Conservation (phyloP, 2,888 invertebrate genomes). For the Andrena bicolor region DNA sequence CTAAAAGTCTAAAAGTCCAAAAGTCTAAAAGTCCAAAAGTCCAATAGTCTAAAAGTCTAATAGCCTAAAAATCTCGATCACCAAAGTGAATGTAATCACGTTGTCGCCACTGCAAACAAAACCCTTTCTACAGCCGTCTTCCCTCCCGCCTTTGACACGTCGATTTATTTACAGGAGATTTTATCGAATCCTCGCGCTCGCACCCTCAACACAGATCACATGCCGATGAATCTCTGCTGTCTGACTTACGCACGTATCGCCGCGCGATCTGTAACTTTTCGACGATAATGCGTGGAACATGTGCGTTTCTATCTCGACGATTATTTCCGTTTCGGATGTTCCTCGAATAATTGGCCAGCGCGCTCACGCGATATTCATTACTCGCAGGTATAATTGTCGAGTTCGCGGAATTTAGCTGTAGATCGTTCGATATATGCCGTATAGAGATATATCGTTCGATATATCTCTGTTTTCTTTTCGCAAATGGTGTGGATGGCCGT, state of each 20-base stretch:
- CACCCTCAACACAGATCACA: not conserved
- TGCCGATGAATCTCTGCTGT: not conserved
- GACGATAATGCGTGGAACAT: not conserved
- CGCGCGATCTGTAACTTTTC: conserved; percentile 13
- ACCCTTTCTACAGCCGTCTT: not conserved
- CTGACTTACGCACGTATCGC: not conserved
- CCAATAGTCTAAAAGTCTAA: too few species aligned
- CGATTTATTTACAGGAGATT: not conserved
- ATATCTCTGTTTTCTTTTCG: not conserved
- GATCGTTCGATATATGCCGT: conserved; percentile 11
- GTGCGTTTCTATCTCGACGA: conserved; percentile 28
- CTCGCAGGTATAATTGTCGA: conserved; percentile 13
- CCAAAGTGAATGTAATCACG: not conserved
- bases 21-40: too few species aligned
- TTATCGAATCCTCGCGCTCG: not conserved
- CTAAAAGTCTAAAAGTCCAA: too few species aligned
- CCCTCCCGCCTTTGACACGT: not conserved
- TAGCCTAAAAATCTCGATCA: not conserved
- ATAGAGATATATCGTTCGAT: not conserved
- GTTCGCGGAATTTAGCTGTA: conserved; percentile 29
- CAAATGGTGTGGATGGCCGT: not conserved
- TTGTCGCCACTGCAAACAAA: not conserved
- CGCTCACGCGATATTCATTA: conserved; percentile 63
- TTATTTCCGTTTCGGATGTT: conserved; percentile 53
- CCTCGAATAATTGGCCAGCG: conserved; percentile 53